Base-by-base conservation (phyloP, 2,797 vertebrate genomes). In the Lacerta agilis region DNA sequence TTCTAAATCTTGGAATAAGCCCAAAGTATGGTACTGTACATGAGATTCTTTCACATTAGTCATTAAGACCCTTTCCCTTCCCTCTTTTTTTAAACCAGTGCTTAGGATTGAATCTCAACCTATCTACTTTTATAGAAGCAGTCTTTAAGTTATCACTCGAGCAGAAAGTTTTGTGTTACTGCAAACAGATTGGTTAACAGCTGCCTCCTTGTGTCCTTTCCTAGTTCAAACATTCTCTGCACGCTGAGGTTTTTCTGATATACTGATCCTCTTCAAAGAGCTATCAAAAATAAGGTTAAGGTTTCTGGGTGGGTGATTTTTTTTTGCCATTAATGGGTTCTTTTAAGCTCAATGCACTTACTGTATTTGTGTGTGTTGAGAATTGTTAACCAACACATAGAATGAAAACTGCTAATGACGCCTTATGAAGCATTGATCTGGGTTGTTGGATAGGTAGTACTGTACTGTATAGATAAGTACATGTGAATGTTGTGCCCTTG, bases 171-270 rank as follows among this genome's bases (percentile, higher is more conserved):
- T 83, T 82, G 25, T 49, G 45, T 71, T 45, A 9, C 4, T 0
- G 2, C 0, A 67, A 9, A 83, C 79, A 1, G 1, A n/a, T 27
- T 0, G 49, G 82, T 90, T 7, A 82, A 90, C 89, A 64, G 84
- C 85, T 80, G 77, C 49, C 36, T 87, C 36, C 1, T 38, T 0
- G 0, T 1, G 33, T 3, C 55, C 72, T 83, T 81, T 17, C 43
- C 43, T 71, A 0, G 25, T 81, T 13, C 49, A 0, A 66, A 79
- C 13, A n/a, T 75, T 38, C 17, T n/a, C 33, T 80, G 89, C 8
- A 0, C 29, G 38, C 41, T 0, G 20, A 17, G 13, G 8, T 2
- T 0, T 25, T 1, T 79, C 49, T 49, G 11, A 0, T 0, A 0
- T 1, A 0, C 0, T 5, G 9, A 0, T 0, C 0, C 4, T 66